These are phyloP conservation scores for Galbula dea DNA, from an alignment of 2,113 vertebrate genomes.

Conservation along the genomic window DNA sequence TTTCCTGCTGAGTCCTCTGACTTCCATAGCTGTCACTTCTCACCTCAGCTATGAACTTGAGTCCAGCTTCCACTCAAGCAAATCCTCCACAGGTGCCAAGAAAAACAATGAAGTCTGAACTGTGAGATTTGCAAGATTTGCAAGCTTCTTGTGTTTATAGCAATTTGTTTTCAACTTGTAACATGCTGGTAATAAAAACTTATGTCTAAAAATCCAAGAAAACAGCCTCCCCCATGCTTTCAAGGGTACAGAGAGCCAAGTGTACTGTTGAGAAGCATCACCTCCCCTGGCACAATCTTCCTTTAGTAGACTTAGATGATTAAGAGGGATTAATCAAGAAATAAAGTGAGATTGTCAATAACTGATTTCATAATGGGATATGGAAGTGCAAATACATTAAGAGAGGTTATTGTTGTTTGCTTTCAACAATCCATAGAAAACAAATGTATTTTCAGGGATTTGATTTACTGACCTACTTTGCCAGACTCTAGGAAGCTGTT, in stretches of 20 bases:
- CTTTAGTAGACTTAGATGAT: background rate
- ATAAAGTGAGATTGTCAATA: background rate
- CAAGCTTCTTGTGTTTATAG: background rate
- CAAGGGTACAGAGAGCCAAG: background rate
- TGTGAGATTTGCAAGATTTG: background rate
- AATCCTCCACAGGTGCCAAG: background rate
- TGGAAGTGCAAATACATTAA: background rate
- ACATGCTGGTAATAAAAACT: background rate
- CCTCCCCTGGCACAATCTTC: background rate
- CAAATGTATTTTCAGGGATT: background rate
- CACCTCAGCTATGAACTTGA: background rate
- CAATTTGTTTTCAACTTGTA: background rate
- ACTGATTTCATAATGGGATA: background rate
- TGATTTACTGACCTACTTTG: constrained; percentile 30
- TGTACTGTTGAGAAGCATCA: fast-evolving
- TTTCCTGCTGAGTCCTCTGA: background rate
- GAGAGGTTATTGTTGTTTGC: background rate
- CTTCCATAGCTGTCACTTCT: background rate
- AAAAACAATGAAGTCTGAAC: background rate
- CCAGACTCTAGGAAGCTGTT: background rate
- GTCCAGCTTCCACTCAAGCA: background rate
- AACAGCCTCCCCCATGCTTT: background rate
- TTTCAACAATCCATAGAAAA: constrained; percentile 12
- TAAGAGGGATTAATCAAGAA: background rate
- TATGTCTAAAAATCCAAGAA: no score